These are phyloP conservation scores for Urocolius indicus DNA, from an alignment of 2,113 vertebrate species.

Conservation along the genomic window DNA sequence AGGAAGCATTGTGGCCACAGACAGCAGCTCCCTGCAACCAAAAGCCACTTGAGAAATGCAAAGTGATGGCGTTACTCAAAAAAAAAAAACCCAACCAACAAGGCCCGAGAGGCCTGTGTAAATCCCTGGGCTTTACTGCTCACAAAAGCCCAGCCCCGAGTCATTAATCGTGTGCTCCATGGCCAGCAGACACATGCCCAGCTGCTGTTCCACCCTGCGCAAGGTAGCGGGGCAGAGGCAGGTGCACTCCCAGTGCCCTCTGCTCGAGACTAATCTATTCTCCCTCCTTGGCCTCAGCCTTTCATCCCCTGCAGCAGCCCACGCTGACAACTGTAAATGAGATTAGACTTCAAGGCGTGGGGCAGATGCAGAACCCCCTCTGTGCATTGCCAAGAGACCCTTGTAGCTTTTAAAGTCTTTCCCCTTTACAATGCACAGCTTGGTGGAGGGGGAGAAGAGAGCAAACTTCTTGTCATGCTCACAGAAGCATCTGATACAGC, in stretches of 20 bases:
- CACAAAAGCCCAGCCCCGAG: constrained; percentile 59
- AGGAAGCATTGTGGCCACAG: constrained; percentile 71
- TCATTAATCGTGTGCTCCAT: constrained; percentile 75
- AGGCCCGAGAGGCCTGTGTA: constrained; percentile 67
- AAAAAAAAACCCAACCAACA: constrained; percentile 39
- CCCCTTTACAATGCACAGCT: background rate
- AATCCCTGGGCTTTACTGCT: constrained; percentile 60
- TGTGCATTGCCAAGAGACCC: constrained; percentile 18
- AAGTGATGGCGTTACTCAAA: constrained; percentile 61
- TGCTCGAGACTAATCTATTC: constrained; percentile 56
- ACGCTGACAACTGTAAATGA: constrained; percentile 72
- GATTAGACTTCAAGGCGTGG: constrained; percentile 62
- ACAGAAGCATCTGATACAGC: background rate
- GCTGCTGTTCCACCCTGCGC: constrained; percentile 36
- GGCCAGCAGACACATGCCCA: constrained; percentile 68
- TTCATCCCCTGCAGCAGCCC: constrained; percentile 62
- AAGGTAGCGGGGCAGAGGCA: constrained; percentile 63
- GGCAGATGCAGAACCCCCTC: constrained; percentile 48
- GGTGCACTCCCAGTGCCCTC: constrained; percentile 75
- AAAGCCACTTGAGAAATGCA: constrained; percentile 72
- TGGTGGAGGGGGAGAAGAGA: background rate
- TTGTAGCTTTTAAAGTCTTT: constrained; percentile 26
- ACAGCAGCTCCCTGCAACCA: background rate
- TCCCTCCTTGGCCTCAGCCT: constrained; percentile 59
- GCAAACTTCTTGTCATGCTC: background rate